Evolutionary conservation across 1,140 invertebrate genomes (phyloP).

Genomic region (Panagrolaimus sp.): DNA sequence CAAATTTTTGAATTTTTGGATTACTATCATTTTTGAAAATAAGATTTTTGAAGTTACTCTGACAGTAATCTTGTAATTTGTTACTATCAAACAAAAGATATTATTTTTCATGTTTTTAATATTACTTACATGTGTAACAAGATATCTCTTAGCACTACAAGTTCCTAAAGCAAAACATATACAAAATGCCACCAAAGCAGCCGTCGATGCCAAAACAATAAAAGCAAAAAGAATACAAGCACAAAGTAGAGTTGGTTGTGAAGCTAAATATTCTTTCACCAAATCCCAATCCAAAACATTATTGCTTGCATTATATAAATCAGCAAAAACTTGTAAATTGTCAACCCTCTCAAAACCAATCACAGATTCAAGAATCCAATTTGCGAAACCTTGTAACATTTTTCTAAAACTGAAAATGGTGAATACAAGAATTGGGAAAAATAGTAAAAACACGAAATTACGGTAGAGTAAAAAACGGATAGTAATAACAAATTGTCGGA

Average conservation of each 20-base stretch:
- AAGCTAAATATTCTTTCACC: not conserved
- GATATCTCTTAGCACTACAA: not conserved
- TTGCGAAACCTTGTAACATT: not conserved
- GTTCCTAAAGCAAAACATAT: not conserved
- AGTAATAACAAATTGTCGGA: not conserved
- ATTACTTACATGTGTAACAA: slow-evolving; percentile 10
- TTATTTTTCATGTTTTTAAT: too few species aligned
- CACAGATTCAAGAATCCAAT: not conserved
- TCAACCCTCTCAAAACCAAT: not conserved
- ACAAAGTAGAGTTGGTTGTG: slow-evolving; percentile 1
- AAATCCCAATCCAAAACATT: not conserved
- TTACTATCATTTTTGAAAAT: not conserved
- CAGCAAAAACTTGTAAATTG: not conserved
- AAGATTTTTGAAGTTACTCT: too few species aligned
- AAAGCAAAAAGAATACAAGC: not conserved
- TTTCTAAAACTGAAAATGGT: not conserved
- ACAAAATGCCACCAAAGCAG: not conserved
- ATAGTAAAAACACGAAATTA: not conserved
- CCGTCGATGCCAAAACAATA: not conserved
- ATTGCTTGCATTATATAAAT: not conserved
- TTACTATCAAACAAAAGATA: too few species aligned
- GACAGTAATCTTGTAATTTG: too few species aligned
- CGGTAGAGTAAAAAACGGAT: not conserved
- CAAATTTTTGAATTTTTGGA: not conserved
- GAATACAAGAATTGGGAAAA: not conserved